Conservation (phyloP, 2,113 vertebrate species). For the Sebastes schlegelii region DNA sequence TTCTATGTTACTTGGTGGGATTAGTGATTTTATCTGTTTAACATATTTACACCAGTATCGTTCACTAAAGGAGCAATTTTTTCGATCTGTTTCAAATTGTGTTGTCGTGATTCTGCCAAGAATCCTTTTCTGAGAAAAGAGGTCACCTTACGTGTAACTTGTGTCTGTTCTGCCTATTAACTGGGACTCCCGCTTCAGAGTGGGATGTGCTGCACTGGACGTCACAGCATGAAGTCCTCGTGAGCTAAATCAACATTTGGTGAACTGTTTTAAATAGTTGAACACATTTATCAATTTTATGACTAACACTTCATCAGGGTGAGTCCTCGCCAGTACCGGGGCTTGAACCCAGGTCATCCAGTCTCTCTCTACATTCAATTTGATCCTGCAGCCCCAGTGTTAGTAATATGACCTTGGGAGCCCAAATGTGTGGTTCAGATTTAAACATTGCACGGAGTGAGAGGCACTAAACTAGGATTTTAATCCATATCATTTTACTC, state of each 20-base stretch:
- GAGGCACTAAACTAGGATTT: neutral
- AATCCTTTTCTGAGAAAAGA: slow-evolving; percentile 6
- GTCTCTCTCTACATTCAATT: slow-evolving; percentile 24
- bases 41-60: too few species aligned
- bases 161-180: slow-evolving; percentile 48
- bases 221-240: neutral
- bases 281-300: slow-evolving; percentile 53
- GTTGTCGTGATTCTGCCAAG: neutral
- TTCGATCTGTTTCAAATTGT: slow-evolving; percentile 3
- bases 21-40: too few species aligned
- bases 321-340: slow-evolving; percentile 21
- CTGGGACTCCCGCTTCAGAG: neutral
- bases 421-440: slow-evolving; percentile 16
- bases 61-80: neutral
- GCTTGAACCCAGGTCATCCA: neutral
- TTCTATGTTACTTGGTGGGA: slow-evolving; percentile 15
- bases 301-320: slow-evolving; percentile 53
- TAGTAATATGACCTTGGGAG: slow-evolving; percentile 15
- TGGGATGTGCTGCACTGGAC: slow-evolving; percentile 1
- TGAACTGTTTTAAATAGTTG: slow-evolving; percentile 48
- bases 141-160: slow-evolving; percentile 4
- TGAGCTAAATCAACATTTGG: slow-evolving; percentile 50
- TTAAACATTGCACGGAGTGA: neutral
- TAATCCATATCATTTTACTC: neutral
- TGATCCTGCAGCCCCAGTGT: slow-evolving; percentile 21